A percentile compares a stretch with the other conserved stretches of the same genome.
Conservation (phyloP, 2,797 vertebrate species). For the Poecile montanus region DNA sequence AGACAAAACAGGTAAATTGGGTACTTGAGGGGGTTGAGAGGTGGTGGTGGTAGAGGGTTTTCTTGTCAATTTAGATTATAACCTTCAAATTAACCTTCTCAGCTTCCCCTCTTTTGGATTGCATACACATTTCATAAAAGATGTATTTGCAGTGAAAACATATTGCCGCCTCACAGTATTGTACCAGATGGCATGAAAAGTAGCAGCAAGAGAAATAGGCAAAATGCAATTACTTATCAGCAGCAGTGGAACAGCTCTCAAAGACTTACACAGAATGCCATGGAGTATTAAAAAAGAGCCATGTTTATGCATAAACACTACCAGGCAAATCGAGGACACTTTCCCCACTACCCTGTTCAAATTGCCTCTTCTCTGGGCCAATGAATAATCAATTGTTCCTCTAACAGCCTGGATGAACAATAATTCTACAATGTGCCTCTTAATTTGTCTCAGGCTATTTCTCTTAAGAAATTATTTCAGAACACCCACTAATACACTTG, state of each 20-base stretch:
- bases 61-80: neutral
- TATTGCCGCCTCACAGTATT: neutral
- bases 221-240: neutral
- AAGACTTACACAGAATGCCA: neutral
- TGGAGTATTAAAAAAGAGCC: neutral
- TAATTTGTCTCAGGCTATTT: neutral
- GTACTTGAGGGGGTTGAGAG: neutral
- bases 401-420: neutral
- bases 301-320: slow-evolving; percentile 10
- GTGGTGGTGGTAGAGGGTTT: neutral
- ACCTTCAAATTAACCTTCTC: neutral
- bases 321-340: neutral
- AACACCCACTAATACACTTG: neutral
- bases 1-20: neutral
- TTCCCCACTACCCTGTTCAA: neutral
- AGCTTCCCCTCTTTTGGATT: neutral
- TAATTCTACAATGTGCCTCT: neutral
- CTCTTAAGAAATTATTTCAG: neutral
- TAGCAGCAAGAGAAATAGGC: neutral
- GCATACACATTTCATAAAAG: neutral
- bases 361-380: neutral
- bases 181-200: neutral
- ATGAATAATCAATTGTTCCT: neutral
- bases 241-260: neutral
- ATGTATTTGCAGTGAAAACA: neutral